These are phyloP conservation scores for Heliconius eleuchia DNA, from an alignment of 1,140 invertebrate genomes.

Conservation along the genomic window DNA sequence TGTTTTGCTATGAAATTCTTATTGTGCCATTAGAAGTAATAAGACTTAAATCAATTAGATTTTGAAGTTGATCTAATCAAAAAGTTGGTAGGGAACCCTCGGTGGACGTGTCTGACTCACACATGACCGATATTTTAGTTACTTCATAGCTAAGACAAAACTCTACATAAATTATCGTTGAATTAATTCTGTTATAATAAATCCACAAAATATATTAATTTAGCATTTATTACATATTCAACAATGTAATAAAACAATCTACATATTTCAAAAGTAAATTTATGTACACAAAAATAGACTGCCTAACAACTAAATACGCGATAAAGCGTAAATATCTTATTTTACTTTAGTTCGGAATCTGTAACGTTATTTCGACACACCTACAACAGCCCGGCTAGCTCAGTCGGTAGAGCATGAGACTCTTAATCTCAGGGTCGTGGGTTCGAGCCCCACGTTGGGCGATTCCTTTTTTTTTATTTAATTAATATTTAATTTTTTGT, in stretches of 20 bases:
- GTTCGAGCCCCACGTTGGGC: slow-evolving; percentile 82
- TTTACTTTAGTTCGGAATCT: slow-evolving; percentile 15
- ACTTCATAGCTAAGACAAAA: too few relatives aligned
- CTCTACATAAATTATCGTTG: too few relatives aligned
- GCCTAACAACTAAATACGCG: not conserved
- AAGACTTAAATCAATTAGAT: too few relatives aligned
- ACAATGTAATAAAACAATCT: too few relatives aligned
- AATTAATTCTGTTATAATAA: too few relatives aligned
- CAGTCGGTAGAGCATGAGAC: slow-evolving; percentile 14
- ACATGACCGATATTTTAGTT: too few relatives aligned
- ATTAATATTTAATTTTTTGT: not conserved
- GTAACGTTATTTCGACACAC: slow-evolving; percentile 14
- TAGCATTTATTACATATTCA: too few relatives aligned
- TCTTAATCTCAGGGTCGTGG: slow-evolving; percentile 14
- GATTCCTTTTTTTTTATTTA: slow-evolving; percentile 59
- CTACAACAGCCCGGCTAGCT: slow-evolving; percentile 57
- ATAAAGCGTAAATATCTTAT: slow-evolving; percentile 16
- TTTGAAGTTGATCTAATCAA: too few relatives aligned
- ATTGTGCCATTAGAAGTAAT: not conserved
- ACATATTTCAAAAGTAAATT: not conserved
- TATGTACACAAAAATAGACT: not conserved
- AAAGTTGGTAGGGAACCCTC: too few relatives aligned
- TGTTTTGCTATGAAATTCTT: not conserved
- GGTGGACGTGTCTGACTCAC: too few relatives aligned
- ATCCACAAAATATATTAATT: too few relatives aligned